Evolutionary conservation across 2,797 vertebrate genomes (phyloP).

Genomic region (Hipposideros larvatus): DNA sequence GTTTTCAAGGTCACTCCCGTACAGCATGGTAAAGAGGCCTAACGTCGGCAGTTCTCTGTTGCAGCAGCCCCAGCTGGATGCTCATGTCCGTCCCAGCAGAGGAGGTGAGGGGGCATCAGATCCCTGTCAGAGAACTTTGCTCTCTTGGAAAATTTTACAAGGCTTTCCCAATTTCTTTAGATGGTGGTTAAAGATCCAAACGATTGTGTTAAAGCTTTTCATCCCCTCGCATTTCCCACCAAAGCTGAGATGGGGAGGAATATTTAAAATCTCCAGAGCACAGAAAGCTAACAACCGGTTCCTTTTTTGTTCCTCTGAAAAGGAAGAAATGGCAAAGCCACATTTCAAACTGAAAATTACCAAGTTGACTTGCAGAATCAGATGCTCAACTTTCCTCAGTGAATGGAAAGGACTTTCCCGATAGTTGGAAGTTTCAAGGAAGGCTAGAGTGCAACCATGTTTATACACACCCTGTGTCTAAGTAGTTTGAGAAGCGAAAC

Average conservation of each 20-base stretch:
- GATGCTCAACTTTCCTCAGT: neutral
- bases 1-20: conserved; percentile 67
- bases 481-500: neutral
- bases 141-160: conserved; percentile 70
- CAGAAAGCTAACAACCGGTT: neutral
- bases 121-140: neutral
- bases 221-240: conserved; percentile 49
- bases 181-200: conserved; percentile 42
- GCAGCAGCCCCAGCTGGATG: accelerated
- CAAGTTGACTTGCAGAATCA: conserved; percentile 5
- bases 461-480: neutral
- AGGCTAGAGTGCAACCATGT: neutral
- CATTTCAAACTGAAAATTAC: conserved; percentile 39
- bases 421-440: neutral
- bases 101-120: neutral
- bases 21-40: conserved; percentile 23
- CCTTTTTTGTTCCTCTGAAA: conserved; percentile 46
- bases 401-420: neutral
- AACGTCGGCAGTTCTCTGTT: accelerated
- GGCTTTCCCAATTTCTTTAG: conserved; percentile 55
- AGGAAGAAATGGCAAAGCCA: conserved; percentile 14
- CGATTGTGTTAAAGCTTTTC: conserved; percentile 52
- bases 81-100: neutral
- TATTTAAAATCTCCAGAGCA: conserved; percentile 51
- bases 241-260: conserved; percentile 51